phyloP scores from a whole-genome alignment of 2,888 invertebrate genomes.

The Reticulitermes lucifugus region DNA sequence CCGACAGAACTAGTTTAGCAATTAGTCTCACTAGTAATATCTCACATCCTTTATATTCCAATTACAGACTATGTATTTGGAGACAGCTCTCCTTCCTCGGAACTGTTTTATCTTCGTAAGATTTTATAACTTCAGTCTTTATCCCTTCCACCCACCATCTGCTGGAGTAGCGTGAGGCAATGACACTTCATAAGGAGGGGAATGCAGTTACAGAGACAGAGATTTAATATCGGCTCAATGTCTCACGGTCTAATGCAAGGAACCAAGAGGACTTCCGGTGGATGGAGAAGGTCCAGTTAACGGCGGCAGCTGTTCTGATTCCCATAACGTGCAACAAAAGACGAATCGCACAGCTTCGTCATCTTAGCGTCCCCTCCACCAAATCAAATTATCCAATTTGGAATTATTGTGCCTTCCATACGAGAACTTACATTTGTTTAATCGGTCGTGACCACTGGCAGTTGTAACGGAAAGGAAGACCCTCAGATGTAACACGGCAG shows the following conservation, averaged over 20 bases:
- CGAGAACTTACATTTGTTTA: conserved; percentile 47
- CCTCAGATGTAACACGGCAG: not conserved
- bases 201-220: not conserved
- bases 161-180: not conserved
- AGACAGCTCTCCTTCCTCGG: not conserved
- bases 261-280: conserved; percentile 39
- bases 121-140: not conserved
- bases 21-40: conserved; percentile 3
- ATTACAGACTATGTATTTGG: not conserved
- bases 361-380: conserved; percentile 14
- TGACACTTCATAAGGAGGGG: not conserved
- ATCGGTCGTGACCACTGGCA: conserved; percentile 41
- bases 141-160: not conserved
- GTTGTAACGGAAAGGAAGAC: conserved; percentile 30
- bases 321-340: conserved; percentile 42
- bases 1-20: not conserved
- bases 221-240: conserved; percentile 40
- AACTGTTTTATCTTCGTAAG: conserved; percentile 7
- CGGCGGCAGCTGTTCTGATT: conserved; percentile 36
- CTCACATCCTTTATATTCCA: conserved; percentile 17
- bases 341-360: conserved; percentile 29
- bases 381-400: conserved; percentile 54
- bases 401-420: conserved; percentile 44
- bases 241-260: conserved; percentile 40
- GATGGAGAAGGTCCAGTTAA: conserved; percentile 36